A percentile compares a stretch with the other conserved stretches of the same genome.
phyloP scores from a whole-genome alignment of 2,797 vertebrate species.

The Gadopsis bispinosus region DNA sequence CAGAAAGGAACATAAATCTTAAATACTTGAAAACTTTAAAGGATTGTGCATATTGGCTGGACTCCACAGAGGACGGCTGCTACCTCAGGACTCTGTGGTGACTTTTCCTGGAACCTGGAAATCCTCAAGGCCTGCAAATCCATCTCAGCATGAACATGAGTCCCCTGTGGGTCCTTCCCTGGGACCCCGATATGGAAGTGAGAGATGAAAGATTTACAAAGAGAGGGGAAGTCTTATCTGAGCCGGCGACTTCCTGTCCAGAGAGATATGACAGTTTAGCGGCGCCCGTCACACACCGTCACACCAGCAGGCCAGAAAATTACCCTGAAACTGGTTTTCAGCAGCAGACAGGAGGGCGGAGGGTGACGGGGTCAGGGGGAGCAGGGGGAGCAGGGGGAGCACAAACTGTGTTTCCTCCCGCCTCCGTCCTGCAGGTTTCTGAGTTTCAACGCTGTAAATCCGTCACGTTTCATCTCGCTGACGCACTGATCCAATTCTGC shows the following conservation, averaged over 20 bases:
- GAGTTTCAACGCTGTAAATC: not conserved
- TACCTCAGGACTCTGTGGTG: not conserved
- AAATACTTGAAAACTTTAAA: not conserved
- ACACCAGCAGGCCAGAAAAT: slow-evolving; percentile 77
- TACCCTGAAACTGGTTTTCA: slow-evolving; percentile 69
- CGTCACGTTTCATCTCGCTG: not conserved
- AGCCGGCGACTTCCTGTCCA: slow-evolving; percentile 64
- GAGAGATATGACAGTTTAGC: slow-evolving; percentile 73
- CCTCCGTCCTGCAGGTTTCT: not conserved
- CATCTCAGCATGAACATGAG: not conserved
- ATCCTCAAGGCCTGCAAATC: not conserved
- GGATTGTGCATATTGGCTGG: too few species aligned
- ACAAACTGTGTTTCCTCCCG: too few species aligned
- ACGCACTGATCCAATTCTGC: not conserved
- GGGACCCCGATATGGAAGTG: slow-evolving; percentile 24
- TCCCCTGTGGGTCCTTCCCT: slow-evolving; percentile 19
- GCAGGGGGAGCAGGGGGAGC: too few species aligned
- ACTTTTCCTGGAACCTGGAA: slow-evolving; percentile 29
- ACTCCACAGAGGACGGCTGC: not conserved
- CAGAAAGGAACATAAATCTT: not conserved
- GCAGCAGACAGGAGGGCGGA: not conserved
- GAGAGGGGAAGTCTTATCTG: slow-evolving; percentile 76
- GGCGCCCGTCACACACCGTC: slow-evolving; percentile 75
- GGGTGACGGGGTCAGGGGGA: not conserved
- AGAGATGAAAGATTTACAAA: slow-evolving; percentile 47